A percentile compares a stretch with the other conserved stretches of the same genome.
Conservation (phyloP, 2,113 vertebrate genomes). For the Ivindomyrus marchei region DNA sequence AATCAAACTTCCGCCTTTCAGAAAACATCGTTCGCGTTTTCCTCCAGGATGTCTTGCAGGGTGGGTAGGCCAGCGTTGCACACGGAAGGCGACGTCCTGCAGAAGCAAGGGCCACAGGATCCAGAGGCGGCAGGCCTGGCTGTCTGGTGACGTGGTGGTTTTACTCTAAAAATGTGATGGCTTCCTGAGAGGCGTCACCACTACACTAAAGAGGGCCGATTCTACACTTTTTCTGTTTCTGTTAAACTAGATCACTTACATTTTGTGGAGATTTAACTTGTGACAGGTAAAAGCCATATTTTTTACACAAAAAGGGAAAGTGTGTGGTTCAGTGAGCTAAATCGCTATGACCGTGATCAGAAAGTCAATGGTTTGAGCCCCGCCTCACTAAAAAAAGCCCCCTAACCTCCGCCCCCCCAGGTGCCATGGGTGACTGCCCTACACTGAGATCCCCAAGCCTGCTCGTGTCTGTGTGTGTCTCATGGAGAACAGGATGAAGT, state of each 20-base stretch:
- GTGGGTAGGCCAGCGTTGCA: neutral
- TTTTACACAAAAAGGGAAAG: neutral
- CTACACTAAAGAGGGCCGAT: neutral
- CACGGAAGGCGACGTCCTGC: neutral
- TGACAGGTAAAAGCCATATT: neutral
- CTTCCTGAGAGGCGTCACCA: neutral
- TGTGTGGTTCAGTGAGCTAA: neutral
- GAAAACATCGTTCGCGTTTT: neutral
- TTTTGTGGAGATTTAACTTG: neutral
- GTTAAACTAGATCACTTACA: neutral
- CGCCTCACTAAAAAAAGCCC: neutral
- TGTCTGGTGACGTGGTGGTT: neutral
- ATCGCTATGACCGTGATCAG: neutral
- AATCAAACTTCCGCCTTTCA: neutral
- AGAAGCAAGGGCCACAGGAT: neutral
- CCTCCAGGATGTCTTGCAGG: neutral
- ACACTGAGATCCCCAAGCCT: neutral
- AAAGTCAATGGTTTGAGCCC: neutral
- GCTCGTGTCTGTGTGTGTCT: neutral
- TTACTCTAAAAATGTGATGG: neutral
- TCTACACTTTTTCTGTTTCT: neutral
- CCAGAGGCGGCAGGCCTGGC: neutral
- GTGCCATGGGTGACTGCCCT: neutral
- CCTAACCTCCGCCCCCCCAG: neutral
- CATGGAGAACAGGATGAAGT: too few relatives aligned